Percentiles rank a stretch among this genome's conserved stretches.
phyloP scores from a whole-genome alignment of 2,113 vertebrate genomes.

The Brachypteracias leptosomus region DNA sequence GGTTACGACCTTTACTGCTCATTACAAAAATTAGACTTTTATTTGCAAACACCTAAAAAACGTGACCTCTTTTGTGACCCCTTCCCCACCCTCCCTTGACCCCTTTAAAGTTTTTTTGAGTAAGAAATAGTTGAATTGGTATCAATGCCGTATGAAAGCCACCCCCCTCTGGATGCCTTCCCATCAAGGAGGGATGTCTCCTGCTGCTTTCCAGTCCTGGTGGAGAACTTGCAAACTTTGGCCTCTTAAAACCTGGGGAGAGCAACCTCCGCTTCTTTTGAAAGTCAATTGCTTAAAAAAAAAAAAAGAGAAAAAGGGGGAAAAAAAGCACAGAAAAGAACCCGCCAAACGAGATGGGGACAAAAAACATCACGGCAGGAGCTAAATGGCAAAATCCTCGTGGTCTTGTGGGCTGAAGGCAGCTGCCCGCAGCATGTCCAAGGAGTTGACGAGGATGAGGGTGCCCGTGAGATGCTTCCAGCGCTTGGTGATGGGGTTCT shows the following conservation, averaged over 20 bases:
- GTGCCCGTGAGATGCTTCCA: conserved; percentile 97
- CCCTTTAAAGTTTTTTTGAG: not conserved
- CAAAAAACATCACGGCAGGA: accelerated
- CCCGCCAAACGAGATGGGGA: not conserved
- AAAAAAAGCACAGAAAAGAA: not conserved
- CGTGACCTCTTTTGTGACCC: not conserved
- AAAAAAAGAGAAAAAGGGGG: not conserved
- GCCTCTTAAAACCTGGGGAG: not conserved
- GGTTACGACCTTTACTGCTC: conserved; percentile 3
- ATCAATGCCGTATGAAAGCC: not conserved
- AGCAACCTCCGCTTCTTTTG: not conserved
- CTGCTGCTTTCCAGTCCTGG: not conserved
- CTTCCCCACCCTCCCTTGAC: not conserved
- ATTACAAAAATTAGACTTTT: conserved; percentile 70
- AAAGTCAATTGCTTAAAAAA: not conserved
- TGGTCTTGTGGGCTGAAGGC: conserved; percentile 87
- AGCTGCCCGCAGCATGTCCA: conserved; percentile 88
- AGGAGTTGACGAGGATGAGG: conserved; percentile 92
- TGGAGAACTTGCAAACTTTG: conserved; percentile 18
- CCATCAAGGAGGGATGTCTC: not conserved
- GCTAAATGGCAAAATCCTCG: conserved; percentile 88
- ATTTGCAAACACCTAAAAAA: conserved; percentile 58
- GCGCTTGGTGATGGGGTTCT: conserved; percentile 93
- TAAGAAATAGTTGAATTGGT: conserved; percentile 57
- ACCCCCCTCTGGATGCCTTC: not conserved